Evolutionary conservation across 2,113 vertebrate species (phyloP).

Genomic region (Gymnarchus niloticus): DNA sequence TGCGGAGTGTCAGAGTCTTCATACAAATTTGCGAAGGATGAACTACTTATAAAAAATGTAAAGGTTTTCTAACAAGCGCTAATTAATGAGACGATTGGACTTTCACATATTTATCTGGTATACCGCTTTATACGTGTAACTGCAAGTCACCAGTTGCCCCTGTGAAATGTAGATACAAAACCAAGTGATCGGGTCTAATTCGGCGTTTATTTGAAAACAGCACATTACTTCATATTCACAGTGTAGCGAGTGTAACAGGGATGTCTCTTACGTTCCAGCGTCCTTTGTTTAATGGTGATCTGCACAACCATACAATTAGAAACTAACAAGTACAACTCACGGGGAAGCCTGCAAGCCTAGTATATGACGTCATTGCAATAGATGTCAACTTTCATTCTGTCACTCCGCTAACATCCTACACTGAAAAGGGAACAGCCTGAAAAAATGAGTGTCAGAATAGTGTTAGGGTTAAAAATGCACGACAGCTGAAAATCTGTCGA

Average conservation of each 20-base stretch:
- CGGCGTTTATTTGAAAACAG: background rate
- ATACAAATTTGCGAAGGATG: background rate
- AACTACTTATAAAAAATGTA: background rate
- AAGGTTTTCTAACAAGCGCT: background rate
- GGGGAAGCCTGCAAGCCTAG: background rate
- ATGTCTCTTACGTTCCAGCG: background rate
- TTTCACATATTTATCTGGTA: background rate
- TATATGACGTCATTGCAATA: conserved; percentile 31
- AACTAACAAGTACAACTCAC: background rate
- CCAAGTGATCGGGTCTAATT: background rate
- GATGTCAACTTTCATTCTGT: conserved; percentile 31
- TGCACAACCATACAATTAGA: background rate
- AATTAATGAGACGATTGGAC: background rate
- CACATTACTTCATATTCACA: background rate
- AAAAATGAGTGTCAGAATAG: background rate
- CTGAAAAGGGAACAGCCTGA: background rate
- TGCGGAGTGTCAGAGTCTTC: background rate
- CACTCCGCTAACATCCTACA: background rate
- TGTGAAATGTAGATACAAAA: background rate
- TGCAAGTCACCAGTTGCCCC: background rate
- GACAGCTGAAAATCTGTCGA: background rate
- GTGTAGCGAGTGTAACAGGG: background rate
- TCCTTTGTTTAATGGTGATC: no score
- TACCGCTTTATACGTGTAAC: background rate
- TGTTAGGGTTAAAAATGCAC: background rate